These are phyloP conservation scores for Corythornis vintsioides DNA, from an alignment of 2,113 vertebrate genomes.

Conservation along the genomic window DNA sequence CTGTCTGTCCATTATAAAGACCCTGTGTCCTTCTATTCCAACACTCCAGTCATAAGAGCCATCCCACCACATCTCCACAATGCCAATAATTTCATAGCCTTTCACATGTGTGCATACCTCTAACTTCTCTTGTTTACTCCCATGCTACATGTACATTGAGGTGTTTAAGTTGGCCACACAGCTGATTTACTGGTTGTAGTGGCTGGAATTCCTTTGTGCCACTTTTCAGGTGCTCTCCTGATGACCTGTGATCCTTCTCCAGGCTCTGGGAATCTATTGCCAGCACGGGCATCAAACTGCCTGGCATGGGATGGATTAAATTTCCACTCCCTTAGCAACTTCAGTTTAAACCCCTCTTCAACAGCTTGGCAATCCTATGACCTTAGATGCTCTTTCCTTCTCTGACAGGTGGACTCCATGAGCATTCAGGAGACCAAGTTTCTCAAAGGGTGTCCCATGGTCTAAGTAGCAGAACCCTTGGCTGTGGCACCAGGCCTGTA, in stretches of 20 bases:
- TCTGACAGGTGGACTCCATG: neutral
- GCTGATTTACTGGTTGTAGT: neutral
- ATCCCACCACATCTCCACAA: neutral
- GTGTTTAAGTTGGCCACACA: neutral
- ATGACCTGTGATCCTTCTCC: neutral
- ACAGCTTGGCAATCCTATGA: neutral
- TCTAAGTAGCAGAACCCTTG: neutral
- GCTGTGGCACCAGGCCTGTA: neutral
- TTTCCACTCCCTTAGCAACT: neutral
- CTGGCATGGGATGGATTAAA: neutral
- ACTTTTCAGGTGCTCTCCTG: neutral
- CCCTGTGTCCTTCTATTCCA: neutral
- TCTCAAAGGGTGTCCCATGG: neutral
- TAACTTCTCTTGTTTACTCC: neutral
- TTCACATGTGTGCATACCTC: too few relatives aligned
- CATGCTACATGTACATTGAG: neutral
- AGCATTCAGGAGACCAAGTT: neutral
- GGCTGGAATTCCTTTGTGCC: neutral
- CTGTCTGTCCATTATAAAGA: neutral
- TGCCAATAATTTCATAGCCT: neutral
- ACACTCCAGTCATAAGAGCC: accelerated
- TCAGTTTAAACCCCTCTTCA: neutral
- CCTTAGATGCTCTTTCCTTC: neutral
- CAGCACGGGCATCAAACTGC: neutral
- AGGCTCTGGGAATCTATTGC: neutral